These are phyloP conservation scores for Pteruthius melanotis DNA, from an alignment of 2,113 vertebrate genomes.

Conservation along the genomic window DNA sequence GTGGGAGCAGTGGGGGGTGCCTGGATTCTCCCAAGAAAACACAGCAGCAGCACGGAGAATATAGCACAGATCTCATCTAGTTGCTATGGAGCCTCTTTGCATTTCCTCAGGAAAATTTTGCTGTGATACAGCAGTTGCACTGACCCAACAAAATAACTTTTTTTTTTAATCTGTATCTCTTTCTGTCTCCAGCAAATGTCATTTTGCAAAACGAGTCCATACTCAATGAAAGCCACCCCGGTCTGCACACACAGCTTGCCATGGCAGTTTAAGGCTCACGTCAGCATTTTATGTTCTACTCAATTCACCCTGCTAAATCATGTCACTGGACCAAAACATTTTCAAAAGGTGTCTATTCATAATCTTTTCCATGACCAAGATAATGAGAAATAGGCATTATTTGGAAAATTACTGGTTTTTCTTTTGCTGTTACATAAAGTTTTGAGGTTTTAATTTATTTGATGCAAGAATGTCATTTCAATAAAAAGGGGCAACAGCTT, in stretches of 20 bases:
- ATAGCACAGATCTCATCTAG: not conserved
- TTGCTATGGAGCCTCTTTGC: not conserved
- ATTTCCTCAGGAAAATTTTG: not conserved
- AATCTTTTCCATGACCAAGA: not conserved
- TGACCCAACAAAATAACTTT: not conserved
- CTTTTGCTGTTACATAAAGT: not conserved
- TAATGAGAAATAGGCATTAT: not conserved
- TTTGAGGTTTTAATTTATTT: not conserved
- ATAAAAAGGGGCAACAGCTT: not conserved
- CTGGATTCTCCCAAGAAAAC: not conserved
- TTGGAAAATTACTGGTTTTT: accelerated
- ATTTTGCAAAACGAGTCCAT: not conserved
- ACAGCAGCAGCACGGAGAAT: not conserved
- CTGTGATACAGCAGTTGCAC: not conserved
- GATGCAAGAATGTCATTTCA: not conserved
- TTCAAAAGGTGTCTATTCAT: not conserved
- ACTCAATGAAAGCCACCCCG: not conserved
- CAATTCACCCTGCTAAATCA: not conserved
- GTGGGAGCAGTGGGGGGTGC: not conserved
- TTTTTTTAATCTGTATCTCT: not conserved
- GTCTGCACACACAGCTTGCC: not conserved
- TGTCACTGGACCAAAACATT: not conserved
- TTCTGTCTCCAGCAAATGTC: not conserved
- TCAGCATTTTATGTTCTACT: not conserved
- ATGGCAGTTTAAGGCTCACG: not conserved